Conservation (phyloP, 2,888 invertebrate species). For the Drosophila atripex region DNA sequence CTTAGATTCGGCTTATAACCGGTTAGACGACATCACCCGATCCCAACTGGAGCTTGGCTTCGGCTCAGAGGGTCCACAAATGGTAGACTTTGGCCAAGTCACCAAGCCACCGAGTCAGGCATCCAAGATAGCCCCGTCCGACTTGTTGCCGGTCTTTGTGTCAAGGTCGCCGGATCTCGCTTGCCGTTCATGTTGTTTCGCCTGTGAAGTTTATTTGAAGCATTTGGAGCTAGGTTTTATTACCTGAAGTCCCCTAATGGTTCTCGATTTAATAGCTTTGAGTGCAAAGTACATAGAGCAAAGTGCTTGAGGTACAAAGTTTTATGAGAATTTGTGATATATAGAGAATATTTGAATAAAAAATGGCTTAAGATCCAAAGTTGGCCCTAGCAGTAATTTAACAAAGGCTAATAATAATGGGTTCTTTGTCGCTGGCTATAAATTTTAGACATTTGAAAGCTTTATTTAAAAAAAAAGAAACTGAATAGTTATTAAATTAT, state of each 20-base stretch:
- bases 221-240: conserved; percentile 3
- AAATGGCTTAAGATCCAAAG: too few species aligned
- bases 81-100: conserved; percentile 35
- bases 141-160: conserved; percentile 77
- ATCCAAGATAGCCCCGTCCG: not conserved
- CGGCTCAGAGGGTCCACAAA: conserved; percentile 11
- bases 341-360: not conserved
- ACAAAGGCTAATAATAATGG: too few species aligned
- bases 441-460: too few species aligned
- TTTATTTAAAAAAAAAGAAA: too few species aligned
- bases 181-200: conserved; percentile 19
- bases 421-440: too few species aligned
- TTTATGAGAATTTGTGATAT: not conserved
- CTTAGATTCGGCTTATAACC: conserved; percentile 27
- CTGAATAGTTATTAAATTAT: too few species aligned
- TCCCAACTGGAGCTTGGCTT: conserved; percentile 25
- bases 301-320: conserved; percentile 1
- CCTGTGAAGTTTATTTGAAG: conserved; percentile 7
- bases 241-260: conserved; percentile 11
- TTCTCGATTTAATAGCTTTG: conserved; percentile 1
- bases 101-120: conserved; percentile 22
- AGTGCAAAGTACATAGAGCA: conserved; percentile 3
- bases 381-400: too few species aligned
- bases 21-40: conserved; percentile 34
- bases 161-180: conserved; percentile 71